Conservation (phyloP, 2,888 invertebrate species). For the Drosophila kambysellisi region DNA sequence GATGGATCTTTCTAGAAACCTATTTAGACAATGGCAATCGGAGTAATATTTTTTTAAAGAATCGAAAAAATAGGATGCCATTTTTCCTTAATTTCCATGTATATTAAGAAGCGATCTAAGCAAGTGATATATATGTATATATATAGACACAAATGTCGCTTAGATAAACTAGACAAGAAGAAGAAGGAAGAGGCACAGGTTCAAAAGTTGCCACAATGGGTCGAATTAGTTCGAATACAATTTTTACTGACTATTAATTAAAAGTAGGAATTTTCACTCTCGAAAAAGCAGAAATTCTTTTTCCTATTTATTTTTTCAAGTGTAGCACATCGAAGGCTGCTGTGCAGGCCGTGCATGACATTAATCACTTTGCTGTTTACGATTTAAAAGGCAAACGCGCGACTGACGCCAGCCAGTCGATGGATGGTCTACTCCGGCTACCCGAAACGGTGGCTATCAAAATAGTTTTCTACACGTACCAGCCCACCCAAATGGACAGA, state of each 20-base stretch:
- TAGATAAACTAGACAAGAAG: background rate
- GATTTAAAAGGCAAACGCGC: conserved; percentile 52
- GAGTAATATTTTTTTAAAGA: background rate
- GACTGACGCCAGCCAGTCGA: conserved; percentile 65
- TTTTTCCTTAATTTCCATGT: too few relatives aligned
- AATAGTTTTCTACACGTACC: conserved; percentile 73
- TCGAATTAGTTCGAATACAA: background rate
- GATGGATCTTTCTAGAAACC: background rate
- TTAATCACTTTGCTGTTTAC: conserved; percentile 73
- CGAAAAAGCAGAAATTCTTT: background rate
- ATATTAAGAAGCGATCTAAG: background rate
- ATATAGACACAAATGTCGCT: background rate
- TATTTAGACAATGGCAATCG: background rate
- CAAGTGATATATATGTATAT: background rate
- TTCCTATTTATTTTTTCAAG: background rate
- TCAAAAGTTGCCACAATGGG: background rate
- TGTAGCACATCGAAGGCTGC: conserved; percentile 31
- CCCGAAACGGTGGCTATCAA: conserved; percentile 74
- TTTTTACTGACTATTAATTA: background rate
- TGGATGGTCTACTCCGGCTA: conserved; percentile 9
- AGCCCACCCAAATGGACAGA: conserved; percentile 77
- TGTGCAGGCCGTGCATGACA: conserved; percentile 51
- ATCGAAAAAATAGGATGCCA: rapidly evolving
- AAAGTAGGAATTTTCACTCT: background rate
- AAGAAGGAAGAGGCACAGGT: background rate